Evolutionary conservation across 2,888 invertebrate species (phyloP), one percentile per base, ranked within the genome.

Genomic region (Argyra leucocephala): DNA sequence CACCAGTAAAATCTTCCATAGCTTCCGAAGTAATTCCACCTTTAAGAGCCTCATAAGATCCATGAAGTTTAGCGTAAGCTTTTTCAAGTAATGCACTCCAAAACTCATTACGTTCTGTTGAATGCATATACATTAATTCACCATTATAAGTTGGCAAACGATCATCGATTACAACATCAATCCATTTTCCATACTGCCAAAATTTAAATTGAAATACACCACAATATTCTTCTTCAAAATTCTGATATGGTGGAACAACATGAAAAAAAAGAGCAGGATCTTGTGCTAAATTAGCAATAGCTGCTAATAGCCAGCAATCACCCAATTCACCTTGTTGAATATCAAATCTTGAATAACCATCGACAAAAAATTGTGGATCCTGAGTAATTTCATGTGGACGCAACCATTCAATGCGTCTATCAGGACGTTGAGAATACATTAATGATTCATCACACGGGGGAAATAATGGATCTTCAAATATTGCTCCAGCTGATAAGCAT

Each of bases 1-100:
- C 96, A 1, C 95, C 95, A 0, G 98, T 98, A 78, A 99, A 98
- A 82, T 99, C 99, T 80, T 97, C 97, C 91, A 99, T 94, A 0
- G 98, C 99, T 78, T 99, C 99, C 75, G 94, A 93, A 0, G 98
- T 96, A 0, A 95, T 93, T 21, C 99, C 98, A 31, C 98, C 98
- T 78, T 95, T 96, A 0, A 99, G 83, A 0, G 96, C 92, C 77
- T 99, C 99, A 79, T 99, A 99, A 0, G 95, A 96, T 1, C 98
- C 98, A 78, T 95, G 93, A 65, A 99, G 81, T 76, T 96, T 96
- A 64, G 96, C 95, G 78, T 96, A 96, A 1, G 96, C 96, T 81
- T 96, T 96, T 80, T 96, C 96, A 22, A 96, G 81, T 66, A 96
- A 81, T 0, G 96, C 95, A 78, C 93, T 94, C 96, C 96, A 96